Evolutionary conservation across 2,113 vertebrate species (phyloP).

Genomic region (Dolichotis patagonum): DNA sequence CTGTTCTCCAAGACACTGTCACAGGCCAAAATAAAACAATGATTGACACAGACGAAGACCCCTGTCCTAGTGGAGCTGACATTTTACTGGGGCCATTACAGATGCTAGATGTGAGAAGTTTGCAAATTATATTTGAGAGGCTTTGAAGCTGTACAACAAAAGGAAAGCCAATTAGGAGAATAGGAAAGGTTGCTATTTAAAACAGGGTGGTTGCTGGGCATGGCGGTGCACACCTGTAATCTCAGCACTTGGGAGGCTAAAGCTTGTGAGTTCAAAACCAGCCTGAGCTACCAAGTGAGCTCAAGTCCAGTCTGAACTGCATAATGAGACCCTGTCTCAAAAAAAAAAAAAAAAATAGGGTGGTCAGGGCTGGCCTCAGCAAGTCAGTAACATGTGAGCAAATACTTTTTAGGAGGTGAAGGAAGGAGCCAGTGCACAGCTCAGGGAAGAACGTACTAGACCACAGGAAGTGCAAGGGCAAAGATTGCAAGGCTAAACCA

Average conservation of each 20-base stretch:
- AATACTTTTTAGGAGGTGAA: constrained; percentile 70
- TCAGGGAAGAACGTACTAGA: background rate
- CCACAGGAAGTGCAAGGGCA: background rate
- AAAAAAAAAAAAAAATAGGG: background rate
- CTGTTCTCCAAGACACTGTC: background rate
- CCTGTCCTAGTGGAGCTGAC: background rate
- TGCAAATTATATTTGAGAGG: background rate
- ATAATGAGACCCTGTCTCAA: no score
- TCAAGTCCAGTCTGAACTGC: no score
- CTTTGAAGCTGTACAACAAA: constrained; percentile 59
- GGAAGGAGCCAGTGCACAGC: constrained; percentile 36
- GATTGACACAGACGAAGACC: background rate
- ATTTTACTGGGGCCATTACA: background rate
- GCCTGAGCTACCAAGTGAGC: no score
- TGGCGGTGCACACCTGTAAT: no score
- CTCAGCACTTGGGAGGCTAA: no score
- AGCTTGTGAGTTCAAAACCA: no score
- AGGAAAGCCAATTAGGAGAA: constrained; percentile 54
- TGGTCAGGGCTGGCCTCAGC: background rate
- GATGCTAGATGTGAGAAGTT: background rate
- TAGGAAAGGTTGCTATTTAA: constrained; percentile 14
- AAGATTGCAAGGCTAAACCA: background rate
- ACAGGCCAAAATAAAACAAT: background rate
- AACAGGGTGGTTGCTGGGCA: background rate
- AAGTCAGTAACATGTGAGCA: background rate